Evolutionary conservation across 2,113 vertebrate species (phyloP), one percentile per base, ranked within the genome.

Genomic region (Microtus richardsoni): DNA sequence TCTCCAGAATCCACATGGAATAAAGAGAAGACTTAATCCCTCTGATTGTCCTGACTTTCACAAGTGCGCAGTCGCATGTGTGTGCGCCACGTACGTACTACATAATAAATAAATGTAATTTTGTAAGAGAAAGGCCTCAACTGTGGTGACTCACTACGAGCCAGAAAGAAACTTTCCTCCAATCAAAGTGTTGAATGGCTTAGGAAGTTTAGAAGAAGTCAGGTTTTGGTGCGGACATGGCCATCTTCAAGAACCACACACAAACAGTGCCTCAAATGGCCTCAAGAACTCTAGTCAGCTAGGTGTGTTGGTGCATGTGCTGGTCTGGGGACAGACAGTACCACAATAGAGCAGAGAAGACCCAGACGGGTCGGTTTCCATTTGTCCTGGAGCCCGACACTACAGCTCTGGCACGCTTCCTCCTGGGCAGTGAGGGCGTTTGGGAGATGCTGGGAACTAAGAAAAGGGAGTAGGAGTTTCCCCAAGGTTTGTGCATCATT

Each of bases 311-410:
- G 33, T 36, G 28, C 3, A 66, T 13, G 97, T 99, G 98, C 97
- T 71, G 96, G 98, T 84, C 41, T 98, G 98, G 98, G 98, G 98
- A 98, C 96, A 98, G 95, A 58, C 74, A 98, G 98, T 98, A 98
- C 98, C 66, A 98, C 26, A 98, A 30, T 21, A 97, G 89, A 62
- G 98, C 98, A 98, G 97, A 98, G 98, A 68, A 28, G 87, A 98
- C 99, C 98, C 98, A 99, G 99, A 98, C 95, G 3, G 95, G 97
- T 77, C 97, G 75, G 86, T 73, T 91, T 97, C 95, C 92, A 77
- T 97, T 49, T 97, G 26, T 94, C 87, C 91, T 98, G 98, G 96
- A 94, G 90, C 97, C 97, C 97, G 98, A 98, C 98, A 98, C 98
- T 80, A 80, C 9, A 54, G 33, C 17, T 80, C 77, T 54, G 49